Evolutionary conservation across 1,140 invertebrate species (phyloP).

Genomic region (Diabrotica virgifera): DNA sequence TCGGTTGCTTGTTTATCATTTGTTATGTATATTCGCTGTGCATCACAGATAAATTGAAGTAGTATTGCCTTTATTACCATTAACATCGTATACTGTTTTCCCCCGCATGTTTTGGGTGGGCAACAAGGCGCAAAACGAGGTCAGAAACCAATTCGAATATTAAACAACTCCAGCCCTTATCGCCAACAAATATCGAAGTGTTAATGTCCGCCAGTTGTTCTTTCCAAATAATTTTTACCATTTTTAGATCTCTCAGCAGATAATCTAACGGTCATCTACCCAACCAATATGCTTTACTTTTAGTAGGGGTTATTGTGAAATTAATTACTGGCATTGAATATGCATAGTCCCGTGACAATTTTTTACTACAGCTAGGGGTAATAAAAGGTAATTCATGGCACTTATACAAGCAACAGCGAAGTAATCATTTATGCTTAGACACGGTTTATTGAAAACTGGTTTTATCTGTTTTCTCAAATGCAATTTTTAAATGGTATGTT

Average conservation of each 20-base stretch:
- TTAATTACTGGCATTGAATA: constrained; percentile 30
- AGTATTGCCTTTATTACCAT: too few relatives aligned
- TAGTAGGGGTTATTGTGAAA: constrained; percentile 30
- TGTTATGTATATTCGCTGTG: too few relatives aligned
- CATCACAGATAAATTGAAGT: too few relatives aligned
- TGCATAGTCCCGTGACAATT: constrained; percentile 22
- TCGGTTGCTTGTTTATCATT: too few relatives aligned
- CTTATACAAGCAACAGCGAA: background rate
- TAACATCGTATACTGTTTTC: too few relatives aligned
- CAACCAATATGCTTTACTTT: constrained; percentile 20
- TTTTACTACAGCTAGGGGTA: constrained; percentile 16
- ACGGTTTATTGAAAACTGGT: too few relatives aligned
- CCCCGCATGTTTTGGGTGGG: too few relatives aligned
- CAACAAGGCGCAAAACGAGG: constrained; percentile 20
- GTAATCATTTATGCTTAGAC: too few relatives aligned
- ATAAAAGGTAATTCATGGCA: background rate
- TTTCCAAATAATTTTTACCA: constrained; percentile 38
- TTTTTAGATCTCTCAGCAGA: constrained; percentile 40
- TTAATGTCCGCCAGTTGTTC: constrained; percentile 39
- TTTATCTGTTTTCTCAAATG: too few relatives aligned
- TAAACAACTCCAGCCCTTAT: constrained; percentile 33
- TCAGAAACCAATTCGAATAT: constrained; percentile 35
- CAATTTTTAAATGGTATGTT: too few relatives aligned
- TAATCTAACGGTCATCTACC: constrained; percentile 43
- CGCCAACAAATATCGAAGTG: constrained; percentile 36